Percentiles rank a stretch among this genome's conserved stretches.
Evolutionary conservation across 2,888 invertebrate genomes (phyloP).

Genomic region (Calephelis perditalis): DNA sequence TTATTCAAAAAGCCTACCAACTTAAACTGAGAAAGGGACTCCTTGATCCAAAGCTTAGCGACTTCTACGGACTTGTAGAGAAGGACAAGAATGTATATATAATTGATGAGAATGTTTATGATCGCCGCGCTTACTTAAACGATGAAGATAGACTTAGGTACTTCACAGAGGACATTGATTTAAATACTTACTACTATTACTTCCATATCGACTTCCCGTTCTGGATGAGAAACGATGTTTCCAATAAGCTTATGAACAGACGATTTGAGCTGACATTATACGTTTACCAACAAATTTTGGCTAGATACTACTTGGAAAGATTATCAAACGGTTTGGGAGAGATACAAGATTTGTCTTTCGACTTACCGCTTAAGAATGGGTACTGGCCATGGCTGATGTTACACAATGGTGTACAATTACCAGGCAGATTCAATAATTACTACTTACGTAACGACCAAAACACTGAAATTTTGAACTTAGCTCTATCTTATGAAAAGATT

Average conservation of each 20-base stretch:
- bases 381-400: conserved; percentile 77
- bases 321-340: conserved; percentile 68
- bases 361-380: conserved; percentile 62
- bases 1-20: conserved; percentile 77
- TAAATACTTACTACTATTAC: conserved; percentile 80
- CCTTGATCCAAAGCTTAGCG: conserved; percentile 65
- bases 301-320: conserved; percentile 78
- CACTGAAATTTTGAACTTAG: conserved; percentile 48
- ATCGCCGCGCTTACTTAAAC: conserved; percentile 68
- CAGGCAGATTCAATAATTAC: conserved; percentile 68
- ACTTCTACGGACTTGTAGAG: conserved; percentile 70
- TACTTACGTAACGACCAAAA: conserved; percentile 48
- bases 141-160: conserved; percentile 79
- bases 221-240: conserved; percentile 75
- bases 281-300: conserved; percentile 82
- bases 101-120: conserved; percentile 82
- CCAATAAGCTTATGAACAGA: conserved; percentile 48
- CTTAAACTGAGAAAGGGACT: conserved; percentile 71
- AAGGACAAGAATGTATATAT: conserved; percentile 74
- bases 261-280: conserved; percentile 78
- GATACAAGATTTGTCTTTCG: conserved; percentile 64
- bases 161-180: conserved; percentile 82
- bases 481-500: conserved; percentile 68
- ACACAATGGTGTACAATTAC: conserved; percentile 75
- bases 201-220: conserved; percentile 80